phyloP scores from a whole-genome alignment of 2,888 invertebrate genomes.

The Glyphotaelius pellucidus region DNA sequence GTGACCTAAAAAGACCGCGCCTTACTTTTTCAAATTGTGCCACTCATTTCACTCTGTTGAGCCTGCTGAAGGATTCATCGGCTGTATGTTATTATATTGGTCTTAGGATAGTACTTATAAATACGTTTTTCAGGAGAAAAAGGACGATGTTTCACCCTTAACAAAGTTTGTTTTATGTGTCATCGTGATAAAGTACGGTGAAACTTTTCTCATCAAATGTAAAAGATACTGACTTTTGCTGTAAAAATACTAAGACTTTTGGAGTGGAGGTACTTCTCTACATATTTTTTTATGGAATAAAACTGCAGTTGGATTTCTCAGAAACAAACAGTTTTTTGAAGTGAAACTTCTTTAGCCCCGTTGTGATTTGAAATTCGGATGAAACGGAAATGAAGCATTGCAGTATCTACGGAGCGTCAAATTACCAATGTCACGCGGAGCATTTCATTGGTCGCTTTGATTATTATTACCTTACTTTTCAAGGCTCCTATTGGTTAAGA shows the following conservation, averaged over 20 bases:
- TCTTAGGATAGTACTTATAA: neutral
- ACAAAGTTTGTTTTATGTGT: neutral
- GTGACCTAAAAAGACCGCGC: neutral
- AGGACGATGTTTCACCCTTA: neutral
- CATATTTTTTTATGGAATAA: neutral
- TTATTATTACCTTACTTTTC: too few species aligned
- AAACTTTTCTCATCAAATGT: conserved; percentile 43
- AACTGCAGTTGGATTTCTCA: neutral
- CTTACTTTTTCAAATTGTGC: neutral
- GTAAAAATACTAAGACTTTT: neutral
- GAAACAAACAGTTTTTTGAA: too few species aligned
- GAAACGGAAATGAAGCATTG: too few species aligned
- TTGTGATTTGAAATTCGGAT: too few species aligned
- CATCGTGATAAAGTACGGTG: neutral
- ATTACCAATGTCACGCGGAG: too few species aligned
- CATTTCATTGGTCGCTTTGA: too few species aligned
- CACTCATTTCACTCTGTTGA: neutral
- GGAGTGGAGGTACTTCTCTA: neutral
- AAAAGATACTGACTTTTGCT: neutral
- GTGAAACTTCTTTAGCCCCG: too few species aligned
- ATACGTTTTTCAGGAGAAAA: neutral
- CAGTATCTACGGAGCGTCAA: too few species aligned
- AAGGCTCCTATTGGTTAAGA: too few species aligned
- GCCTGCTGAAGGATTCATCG: neutral
- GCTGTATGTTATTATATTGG: neutral